Percentiles rank a stretch among this genome's conserved stretches.
Conservation (phyloP, 2,888 invertebrate genomes). For the Nomada ferruginata region DNA sequence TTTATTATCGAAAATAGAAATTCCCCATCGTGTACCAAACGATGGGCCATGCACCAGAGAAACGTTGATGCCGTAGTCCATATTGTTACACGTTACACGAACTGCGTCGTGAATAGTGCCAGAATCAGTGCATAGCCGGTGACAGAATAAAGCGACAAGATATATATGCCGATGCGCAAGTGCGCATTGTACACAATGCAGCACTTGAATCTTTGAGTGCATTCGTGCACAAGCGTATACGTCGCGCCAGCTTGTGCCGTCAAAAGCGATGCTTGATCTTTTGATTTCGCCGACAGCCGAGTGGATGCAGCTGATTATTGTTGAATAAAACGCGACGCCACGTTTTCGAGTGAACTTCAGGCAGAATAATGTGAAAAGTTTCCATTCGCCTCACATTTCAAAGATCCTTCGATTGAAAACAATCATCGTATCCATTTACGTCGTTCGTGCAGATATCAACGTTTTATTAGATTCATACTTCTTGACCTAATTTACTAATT, state of each 20-base stretch:
- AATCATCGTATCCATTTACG: too few relatives aligned
- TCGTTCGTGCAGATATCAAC: too few relatives aligned
- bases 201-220: slow-evolving; percentile 62
- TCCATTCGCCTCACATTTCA: not conserved
- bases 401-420: not conserved
- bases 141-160: slow-evolving; percentile 52
- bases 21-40: not conserved
- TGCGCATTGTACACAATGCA: slow-evolving; percentile 56
- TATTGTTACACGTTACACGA: slow-evolving; percentile 44
- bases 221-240: slow-evolving; percentile 45
- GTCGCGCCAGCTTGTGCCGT: slow-evolving; percentile 36
- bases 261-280: slow-evolving; percentile 59
- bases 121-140: slow-evolving; percentile 43
- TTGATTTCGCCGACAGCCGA: slow-evolving; percentile 48
- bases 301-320: slow-evolving; percentile 46
- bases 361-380: not conserved
- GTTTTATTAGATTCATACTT: not conserved
- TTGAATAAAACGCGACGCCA: slow-evolving; percentile 25
- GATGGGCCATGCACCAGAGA: not conserved
- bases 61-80: slow-evolving; percentile 39
- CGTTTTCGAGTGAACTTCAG: not conserved
- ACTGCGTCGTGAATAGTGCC: slow-evolving; percentile 32
- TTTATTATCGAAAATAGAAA: slow-evolving; percentile 36
- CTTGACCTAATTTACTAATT: not conserved
- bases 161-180: slow-evolving; percentile 43